phyloP scores from a whole-genome alignment of 2,888 invertebrate genomes.

The Sarcophaga carnaria region DNA sequence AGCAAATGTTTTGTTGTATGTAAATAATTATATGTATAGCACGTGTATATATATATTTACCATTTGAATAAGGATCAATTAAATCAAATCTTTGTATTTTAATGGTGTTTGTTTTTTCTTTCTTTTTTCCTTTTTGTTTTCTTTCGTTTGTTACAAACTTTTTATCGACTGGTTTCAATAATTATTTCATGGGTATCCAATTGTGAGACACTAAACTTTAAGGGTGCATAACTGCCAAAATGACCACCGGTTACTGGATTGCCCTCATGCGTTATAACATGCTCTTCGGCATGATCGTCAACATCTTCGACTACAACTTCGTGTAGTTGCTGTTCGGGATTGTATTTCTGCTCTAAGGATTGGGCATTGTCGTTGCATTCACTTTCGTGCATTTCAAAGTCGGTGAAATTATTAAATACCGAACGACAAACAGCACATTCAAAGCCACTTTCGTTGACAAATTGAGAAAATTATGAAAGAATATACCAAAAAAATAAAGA shows the following conservation, averaged over 20 bases:
- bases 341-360: slow-evolving; percentile 63
- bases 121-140: too few species aligned
- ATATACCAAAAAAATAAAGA: too few species aligned
- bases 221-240: slow-evolving; percentile 77
- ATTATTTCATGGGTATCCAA: slow-evolving; percentile 79
- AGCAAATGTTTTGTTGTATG: slow-evolving; percentile 7
- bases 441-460: slow-evolving; percentile 73
- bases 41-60: not conserved
- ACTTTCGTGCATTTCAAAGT: slow-evolving; percentile 79
- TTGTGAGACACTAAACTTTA: slow-evolving; percentile 78
- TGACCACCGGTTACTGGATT: slow-evolving; percentile 62
- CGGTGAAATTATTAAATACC: slow-evolving; percentile 79
- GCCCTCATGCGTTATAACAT: slow-evolving; percentile 51
- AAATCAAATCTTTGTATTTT: slow-evolving; percentile 35
- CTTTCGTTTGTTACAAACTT: not conserved
- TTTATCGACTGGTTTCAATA: slow-evolving; percentile 79
- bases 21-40: slow-evolving; percentile 9
- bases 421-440: slow-evolving; percentile 80
- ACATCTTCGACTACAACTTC: slow-evolving; percentile 63
- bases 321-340: slow-evolving; percentile 63
- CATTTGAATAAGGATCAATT: slow-evolving; percentile 41
- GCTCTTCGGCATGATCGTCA: slow-evolving; percentile 51
- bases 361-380: slow-evolving; percentile 75
- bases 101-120: not conserved
- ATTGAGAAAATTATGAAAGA: not conserved